phyloP scores from a whole-genome alignment of 1,140 invertebrate species.

The Oscheius sp. region DNA sequence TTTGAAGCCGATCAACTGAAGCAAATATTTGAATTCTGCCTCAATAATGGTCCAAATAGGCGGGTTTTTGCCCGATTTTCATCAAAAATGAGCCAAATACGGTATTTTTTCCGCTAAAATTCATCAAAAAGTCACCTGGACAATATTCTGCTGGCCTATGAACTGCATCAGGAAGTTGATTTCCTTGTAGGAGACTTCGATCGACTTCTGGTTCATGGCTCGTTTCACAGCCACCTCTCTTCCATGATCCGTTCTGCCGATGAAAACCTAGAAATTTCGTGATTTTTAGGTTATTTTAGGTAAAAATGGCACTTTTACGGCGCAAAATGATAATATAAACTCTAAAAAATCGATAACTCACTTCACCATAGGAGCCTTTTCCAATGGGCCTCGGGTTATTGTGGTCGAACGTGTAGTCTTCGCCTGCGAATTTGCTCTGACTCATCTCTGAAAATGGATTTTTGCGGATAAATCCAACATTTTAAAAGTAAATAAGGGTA shows the following conservation, averaged over 20 bases:
- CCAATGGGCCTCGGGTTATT: background rate
- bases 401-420: background rate
- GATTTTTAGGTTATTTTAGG: too few species aligned
- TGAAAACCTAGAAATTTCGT: background rate
- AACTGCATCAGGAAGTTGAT: constrained; percentile 16
- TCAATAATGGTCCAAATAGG: background rate
- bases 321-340: too few species aligned
- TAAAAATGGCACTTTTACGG: too few species aligned
- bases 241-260: constrained; percentile 11
- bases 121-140: background rate
- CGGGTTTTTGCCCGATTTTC: background rate
- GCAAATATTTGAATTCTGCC: background rate
- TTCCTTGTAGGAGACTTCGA: background rate
- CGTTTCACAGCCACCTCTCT: constrained; percentile 12
- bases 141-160: background rate
- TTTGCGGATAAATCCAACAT: too few species aligned
- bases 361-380: background rate
- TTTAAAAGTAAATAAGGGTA: too few species aligned
- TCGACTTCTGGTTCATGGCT: background rate
- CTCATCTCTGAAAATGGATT: background rate
- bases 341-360: background rate
- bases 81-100: background rate
- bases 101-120: background rate
- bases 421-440: background rate
- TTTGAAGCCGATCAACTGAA: background rate